Base-by-base conservation (phyloP, 2,888 invertebrate genomes). In the Galeopsomyia nigrocyanea region DNA sequence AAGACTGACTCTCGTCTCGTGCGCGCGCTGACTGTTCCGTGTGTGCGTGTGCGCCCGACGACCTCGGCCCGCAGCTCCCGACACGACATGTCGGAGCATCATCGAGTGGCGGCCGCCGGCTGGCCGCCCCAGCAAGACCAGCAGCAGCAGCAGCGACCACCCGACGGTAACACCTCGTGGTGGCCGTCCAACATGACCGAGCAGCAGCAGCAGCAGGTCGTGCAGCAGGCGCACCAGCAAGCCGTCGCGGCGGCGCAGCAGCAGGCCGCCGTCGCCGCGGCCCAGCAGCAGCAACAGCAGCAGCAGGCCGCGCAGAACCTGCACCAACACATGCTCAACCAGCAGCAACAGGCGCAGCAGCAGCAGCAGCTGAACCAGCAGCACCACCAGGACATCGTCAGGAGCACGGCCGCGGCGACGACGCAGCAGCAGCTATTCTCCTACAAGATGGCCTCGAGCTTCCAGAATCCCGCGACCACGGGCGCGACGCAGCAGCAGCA, bases 361-460 rank as follows among this genome's bases (percentile, higher is more conserved):
- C 78, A 79, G 69, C 82, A 83, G 77, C 83, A 84, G 73, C 84
- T 83, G 73, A 81, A 80, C 73, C 80, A 80, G 61, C 84, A 84
- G 66, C 85, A 84, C 80, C 88, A 89, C 80, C 87, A 87, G 79
- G 88, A 88, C 67, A 89, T 89, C 75, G 90, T 88, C 77, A 89
- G 90, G 82, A 90, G 89, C 82, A 89, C 90, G 61, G 88, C 89
- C 76, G 89, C 88, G 76, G 79, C 77, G 14, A 89, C 89, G 76
- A 89, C 89, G 76, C 89, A 90, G 79, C 94, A 94, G 84, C 94
- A 94, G 87, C 89, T 94, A 80, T 94, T 94, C 86, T 92, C 92
- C 77, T 95, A 95, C 87, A 95, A 94, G 90, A 94, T 95, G 94
- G 92, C 94, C 82, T 92, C 93, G 86, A 93, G 93, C 86, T 94